phyloP scores from a whole-genome alignment of 2,113 vertebrate species.

The Oncorhynchus keta region DNA sequence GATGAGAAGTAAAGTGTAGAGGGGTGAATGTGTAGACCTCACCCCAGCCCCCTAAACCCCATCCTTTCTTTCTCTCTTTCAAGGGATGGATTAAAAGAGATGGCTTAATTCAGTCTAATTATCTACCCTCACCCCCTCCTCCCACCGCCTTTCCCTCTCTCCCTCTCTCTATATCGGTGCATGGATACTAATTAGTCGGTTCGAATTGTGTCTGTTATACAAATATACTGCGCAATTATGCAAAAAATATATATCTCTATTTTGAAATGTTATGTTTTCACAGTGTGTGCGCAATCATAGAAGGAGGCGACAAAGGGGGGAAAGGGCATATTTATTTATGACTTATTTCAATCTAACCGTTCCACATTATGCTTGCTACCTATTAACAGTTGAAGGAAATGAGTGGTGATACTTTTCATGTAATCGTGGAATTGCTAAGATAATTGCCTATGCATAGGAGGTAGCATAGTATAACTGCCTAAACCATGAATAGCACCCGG shows the following conservation, averaged over 20 bases:
- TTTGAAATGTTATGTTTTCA: slow-evolving; percentile 32
- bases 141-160: slow-evolving; percentile 42
- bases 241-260: slow-evolving; percentile 27
- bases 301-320: slow-evolving; percentile 4
- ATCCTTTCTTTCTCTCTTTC: slow-evolving; percentile 63
- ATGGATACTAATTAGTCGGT: slow-evolving; percentile 72
- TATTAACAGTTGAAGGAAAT: slow-evolving; percentile 41
- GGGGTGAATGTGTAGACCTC: slow-evolving; percentile 69
- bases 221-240: slow-evolving; percentile 55
- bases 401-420: slow-evolving; percentile 61
- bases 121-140: slow-evolving; percentile 61
- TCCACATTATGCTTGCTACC: slow-evolving; percentile 24
- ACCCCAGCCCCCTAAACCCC: slow-evolving; percentile 44
- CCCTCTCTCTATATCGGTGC: slow-evolving; percentile 57
- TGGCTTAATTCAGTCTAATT: slow-evolving; percentile 81
- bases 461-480: slow-evolving; percentile 32
- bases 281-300: slow-evolving; percentile 2
- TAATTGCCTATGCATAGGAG: slow-evolving; percentile 48
- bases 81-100: slow-evolving; percentile 77
- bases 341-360: background rate
- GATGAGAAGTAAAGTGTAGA: slow-evolving; percentile 53
- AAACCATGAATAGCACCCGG: slow-evolving; percentile 14
- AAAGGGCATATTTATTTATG: background rate
- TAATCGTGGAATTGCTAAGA: slow-evolving; percentile 56
- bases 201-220: slow-evolving; percentile 66